A percentile compares a stretch with the other conserved stretches of the same genome.
These are phyloP conservation scores for Drosophila robusta DNA, from an alignment of 2,888 invertebrate genomes.

Conservation along the genomic window DNA sequence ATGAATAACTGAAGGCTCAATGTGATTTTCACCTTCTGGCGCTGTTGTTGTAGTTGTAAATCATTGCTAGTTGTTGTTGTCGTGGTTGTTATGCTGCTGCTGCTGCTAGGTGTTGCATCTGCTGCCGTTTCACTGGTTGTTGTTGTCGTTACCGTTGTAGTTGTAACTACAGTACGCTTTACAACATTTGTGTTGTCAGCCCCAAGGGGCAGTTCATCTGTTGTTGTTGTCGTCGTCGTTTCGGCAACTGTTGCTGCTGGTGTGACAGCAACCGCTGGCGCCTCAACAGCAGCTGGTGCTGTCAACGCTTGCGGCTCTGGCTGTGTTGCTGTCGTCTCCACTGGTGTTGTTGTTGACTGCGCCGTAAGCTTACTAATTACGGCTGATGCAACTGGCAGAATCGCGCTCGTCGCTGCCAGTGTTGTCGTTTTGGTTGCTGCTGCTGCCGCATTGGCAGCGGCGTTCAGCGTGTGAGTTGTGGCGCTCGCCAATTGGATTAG, in stretches of 20 bases:
- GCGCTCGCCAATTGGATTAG: constrained; percentile 83
- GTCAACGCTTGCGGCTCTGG: constrained; percentile 24
- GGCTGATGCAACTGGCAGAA: constrained; percentile 71
- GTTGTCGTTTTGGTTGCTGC: constrained; percentile 68
- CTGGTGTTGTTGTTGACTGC: constrained; percentile 27
- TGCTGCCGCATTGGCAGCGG: constrained; percentile 73
- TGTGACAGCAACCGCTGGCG: constrained; percentile 4
- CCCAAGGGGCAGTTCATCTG: constrained; percentile 59
- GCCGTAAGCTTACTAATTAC: constrained; percentile 65
- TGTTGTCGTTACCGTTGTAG: constrained; percentile 79
- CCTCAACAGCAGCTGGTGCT: constrained; percentile 28
- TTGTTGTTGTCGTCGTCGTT: constrained; percentile 40
- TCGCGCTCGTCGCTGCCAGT: constrained; percentile 66
- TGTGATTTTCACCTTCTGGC: constrained; percentile 85
- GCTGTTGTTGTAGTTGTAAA: constrained; percentile 68
- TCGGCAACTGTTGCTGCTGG: constrained; percentile 42
- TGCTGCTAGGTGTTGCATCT: constrained; percentile 47
- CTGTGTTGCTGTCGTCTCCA: constrained; percentile 24
- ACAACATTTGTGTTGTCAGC: constrained; percentile 52
- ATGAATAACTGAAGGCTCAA: constrained; percentile 84
- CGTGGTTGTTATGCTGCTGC: constrained; percentile 56
- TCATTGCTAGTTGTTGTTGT: constrained; percentile 62
- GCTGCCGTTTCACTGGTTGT: constrained; percentile 62
- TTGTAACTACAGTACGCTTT: constrained; percentile 79
- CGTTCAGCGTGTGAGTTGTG: constrained; percentile 77